These are phyloP conservation scores for Samia ricini DNA, from an alignment of 1,140 invertebrate genomes.

Conservation along the genomic window DNA sequence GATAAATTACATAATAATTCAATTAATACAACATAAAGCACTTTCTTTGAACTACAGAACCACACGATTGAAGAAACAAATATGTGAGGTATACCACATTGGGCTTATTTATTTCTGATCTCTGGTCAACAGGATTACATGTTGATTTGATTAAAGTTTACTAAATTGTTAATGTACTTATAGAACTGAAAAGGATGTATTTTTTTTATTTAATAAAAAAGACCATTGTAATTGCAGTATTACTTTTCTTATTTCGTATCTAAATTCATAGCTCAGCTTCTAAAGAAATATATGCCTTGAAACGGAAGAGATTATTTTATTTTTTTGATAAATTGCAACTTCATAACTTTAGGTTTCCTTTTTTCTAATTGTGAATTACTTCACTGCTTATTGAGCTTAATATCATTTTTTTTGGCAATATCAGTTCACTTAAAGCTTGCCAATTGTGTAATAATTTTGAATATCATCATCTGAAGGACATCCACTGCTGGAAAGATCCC, in stretches of 20 bases:
- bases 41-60: background rate
- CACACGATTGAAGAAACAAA: background rate
- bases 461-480: too few relatives aligned
- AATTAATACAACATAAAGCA: background rate
- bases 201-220: constrained; percentile 74
- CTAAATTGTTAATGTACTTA: constrained; percentile 75
- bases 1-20: constrained; percentile 1
- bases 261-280: too few relatives aligned
- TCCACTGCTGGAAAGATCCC: too few relatives aligned
- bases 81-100: background rate
- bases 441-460: too few relatives aligned
- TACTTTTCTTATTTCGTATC: background rate
- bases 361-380: too few relatives aligned
- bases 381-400: too few relatives aligned
- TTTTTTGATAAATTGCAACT: too few relatives aligned
- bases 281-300: too few relatives aligned
- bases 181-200: constrained; percentile 70
- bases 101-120: constrained; percentile 57
- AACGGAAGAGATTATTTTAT: too few relatives aligned
- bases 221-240: constrained; percentile 39
- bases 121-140: constrained; percentile 60
- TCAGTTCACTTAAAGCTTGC: too few relatives aligned
- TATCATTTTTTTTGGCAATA: too few relatives aligned
- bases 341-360: too few relatives aligned
- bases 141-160: constrained; percentile 73